Base-by-base conservation (phyloP, 2,113 vertebrate genomes). In the Microtus oregoni region DNA sequence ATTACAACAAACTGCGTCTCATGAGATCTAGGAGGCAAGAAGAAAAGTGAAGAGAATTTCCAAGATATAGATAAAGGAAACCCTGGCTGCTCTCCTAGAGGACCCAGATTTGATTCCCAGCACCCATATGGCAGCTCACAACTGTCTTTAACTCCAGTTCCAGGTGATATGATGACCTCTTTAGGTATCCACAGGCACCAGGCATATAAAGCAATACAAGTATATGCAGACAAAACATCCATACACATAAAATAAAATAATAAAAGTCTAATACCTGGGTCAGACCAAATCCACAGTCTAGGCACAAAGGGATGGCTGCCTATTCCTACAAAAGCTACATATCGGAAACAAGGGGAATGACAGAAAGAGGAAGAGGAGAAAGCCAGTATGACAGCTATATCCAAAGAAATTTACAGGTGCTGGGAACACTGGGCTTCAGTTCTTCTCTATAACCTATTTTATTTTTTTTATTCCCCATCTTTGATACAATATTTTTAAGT, bases 401-500 rank as follows among this genome's bases (percentile, higher is more conserved):
- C 28, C 76, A 50, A 50, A 50, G 47, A 79, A 52, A 79, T 32
- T 52, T 50, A 35, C 47, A 78, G 28, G 3, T 32, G 1, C 35
- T 76, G 89, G 72, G 0, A 92, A 75, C n/a, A 77, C 3, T 78
- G 30, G 22, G 44, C 12, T 78, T 95, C 73, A 72, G 41, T 11
- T 87, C 91, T 90, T 92, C 86, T 86, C 35, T 44, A 67, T 90
- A 10, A 24, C 35, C 35, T 61, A 38, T 82, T 52, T 78, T 79
- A 0, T 13, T 85, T 77, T 94, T 97, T 97, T 86, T 38, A 93
- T 89, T 82, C 47, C 19, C 73, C 30, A 52, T 92, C 35, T 90
- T 73, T 58, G 5, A 41, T 44, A 86, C 47, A 44, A 3, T 55
- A 79, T 52, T 79, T 79, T 35, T 35, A 79, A 79, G 50, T 12